Conservation (phyloP, 2,113 vertebrate species). For the Gadus chalcogrammus region DNA sequence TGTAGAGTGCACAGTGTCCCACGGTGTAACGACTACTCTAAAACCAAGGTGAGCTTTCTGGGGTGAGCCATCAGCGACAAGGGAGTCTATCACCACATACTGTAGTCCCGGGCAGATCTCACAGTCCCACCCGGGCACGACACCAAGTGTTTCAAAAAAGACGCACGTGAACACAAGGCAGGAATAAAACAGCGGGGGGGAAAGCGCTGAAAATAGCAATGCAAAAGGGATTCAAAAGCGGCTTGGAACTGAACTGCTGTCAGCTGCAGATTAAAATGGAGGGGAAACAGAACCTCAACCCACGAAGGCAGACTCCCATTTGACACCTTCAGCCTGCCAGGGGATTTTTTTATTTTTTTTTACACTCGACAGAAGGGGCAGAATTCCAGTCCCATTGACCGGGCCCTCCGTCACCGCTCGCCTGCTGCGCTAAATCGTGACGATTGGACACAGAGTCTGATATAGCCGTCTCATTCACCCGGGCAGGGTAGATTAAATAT, state of each 20-base stretch:
- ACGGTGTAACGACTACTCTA: too few species aligned
- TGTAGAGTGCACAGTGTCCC: too few species aligned
- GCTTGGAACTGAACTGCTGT: conserved; percentile 13
- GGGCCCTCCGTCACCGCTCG: conserved; percentile 25
- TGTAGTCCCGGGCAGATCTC: too few species aligned
- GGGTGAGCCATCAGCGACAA: too few species aligned
- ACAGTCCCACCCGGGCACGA: too few species aligned
- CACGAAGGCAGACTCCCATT: conserved; percentile 15
- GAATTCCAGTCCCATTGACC: conserved; percentile 41
- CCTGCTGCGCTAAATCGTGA: conserved; percentile 49
- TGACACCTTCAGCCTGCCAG: conserved; percentile 30
- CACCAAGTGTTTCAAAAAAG: too few species aligned
- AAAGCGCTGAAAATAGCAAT: neutral
- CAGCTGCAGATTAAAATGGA: conserved; percentile 16
- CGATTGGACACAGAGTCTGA: conserved; percentile 69
- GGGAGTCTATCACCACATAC: too few species aligned
- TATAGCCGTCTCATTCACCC: conserved; percentile 64
- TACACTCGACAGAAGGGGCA: conserved; percentile 36
- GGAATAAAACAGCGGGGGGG: too few species aligned
- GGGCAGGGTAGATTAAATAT: conserved; percentile 63
- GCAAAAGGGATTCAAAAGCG: conserved; percentile 19
- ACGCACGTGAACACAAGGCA: too few species aligned
- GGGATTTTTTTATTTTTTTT: conserved; percentile 6
- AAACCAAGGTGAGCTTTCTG: too few species aligned
- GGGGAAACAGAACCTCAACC: conserved; percentile 27